These are phyloP conservation scores for Bujurquina vittata DNA, from an alignment of 2,113 vertebrate species.

Conservation along the genomic window DNA sequence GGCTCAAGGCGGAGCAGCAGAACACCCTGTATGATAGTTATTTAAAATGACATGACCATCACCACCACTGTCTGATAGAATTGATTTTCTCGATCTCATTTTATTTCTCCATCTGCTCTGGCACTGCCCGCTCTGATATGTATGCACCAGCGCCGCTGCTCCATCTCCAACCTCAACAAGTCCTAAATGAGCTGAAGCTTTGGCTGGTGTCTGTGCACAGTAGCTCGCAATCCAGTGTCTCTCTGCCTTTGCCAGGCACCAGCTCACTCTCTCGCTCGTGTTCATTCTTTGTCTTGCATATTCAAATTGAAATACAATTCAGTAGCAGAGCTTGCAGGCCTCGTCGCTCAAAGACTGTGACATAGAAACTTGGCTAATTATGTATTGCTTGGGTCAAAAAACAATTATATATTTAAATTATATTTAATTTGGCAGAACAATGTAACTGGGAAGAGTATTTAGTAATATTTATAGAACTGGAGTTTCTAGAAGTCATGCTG, in stretches of 20 bases:
- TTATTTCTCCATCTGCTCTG: slow-evolving; percentile 55
- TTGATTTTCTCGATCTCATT: slow-evolving; percentile 52
- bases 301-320: background rate
- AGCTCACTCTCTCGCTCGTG: background rate
- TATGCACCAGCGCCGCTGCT: slow-evolving; percentile 2
- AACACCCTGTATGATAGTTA: slow-evolving; percentile 30
- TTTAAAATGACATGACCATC: slow-evolving; percentile 53
- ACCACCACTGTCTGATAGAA: slow-evolving; percentile 47
- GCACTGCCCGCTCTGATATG: slow-evolving; percentile 24
- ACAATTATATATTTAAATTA: background rate
- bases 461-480: too few relatives aligned
- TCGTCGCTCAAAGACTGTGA: background rate
- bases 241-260: background rate
- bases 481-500: too few relatives aligned
- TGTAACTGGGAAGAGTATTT: too few relatives aligned
- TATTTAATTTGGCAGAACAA: background rate
- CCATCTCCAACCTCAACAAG: slow-evolving; percentile 38
- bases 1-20: background rate
- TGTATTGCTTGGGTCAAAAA: background rate
- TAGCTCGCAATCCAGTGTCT: slow-evolving; percentile 16
- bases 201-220: slow-evolving; percentile 6
- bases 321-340: background rate
- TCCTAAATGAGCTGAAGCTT: slow-evolving; percentile 36
- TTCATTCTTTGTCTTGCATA: background rate
- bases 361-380: background rate